These are phyloP conservation scores for Xenopus borealis DNA, from an alignment of 2,113 vertebrate species.

Conservation along the genomic window DNA sequence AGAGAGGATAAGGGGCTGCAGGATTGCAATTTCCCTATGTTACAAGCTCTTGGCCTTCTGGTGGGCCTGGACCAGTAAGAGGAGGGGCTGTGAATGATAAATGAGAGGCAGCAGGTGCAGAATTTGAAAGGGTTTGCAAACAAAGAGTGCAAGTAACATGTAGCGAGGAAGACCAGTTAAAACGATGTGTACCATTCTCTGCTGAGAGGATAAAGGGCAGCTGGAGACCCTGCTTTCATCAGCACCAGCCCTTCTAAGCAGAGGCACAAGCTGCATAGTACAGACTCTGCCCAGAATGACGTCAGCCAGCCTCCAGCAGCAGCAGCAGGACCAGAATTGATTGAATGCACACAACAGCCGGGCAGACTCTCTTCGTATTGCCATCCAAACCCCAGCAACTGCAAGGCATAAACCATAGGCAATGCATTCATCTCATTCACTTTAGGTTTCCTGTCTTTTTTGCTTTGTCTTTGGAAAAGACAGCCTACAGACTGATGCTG, in stretches of 20 bases:
- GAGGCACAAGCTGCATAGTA: conserved; percentile 31
- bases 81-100: conserved; percentile 22
- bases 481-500: conserved; percentile 3
- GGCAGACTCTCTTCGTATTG: conserved; percentile 39
- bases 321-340: conserved; percentile 37
- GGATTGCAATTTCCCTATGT: not conserved
- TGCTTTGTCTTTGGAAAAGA: not conserved
- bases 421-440: conserved; percentile 8
- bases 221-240: conserved; percentile 26
- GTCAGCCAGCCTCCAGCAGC: conserved; percentile 32
- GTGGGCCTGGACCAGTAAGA: not conserved
- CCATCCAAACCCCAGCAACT: conserved; percentile 23
- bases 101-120: not conserved
- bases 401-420: conserved; percentile 48
- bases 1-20: not conserved
- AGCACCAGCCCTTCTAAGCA: conserved; percentile 33
- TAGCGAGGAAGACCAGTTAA: conserved; percentile 24
- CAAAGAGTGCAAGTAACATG: conserved; percentile 44
- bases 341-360: conserved; percentile 36
- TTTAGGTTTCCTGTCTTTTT: not conserved
- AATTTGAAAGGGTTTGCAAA: conserved; percentile 22
- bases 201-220: conserved; percentile 15
- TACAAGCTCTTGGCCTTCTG: no score
- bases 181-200: conserved; percentile 28
- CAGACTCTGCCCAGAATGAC: conserved; percentile 35